A percentile compares a stretch with the other conserved stretches of the same genome.
phyloP scores from a whole-genome alignment of 2,888 invertebrate species.

The Strigamia transsilvanica region DNA sequence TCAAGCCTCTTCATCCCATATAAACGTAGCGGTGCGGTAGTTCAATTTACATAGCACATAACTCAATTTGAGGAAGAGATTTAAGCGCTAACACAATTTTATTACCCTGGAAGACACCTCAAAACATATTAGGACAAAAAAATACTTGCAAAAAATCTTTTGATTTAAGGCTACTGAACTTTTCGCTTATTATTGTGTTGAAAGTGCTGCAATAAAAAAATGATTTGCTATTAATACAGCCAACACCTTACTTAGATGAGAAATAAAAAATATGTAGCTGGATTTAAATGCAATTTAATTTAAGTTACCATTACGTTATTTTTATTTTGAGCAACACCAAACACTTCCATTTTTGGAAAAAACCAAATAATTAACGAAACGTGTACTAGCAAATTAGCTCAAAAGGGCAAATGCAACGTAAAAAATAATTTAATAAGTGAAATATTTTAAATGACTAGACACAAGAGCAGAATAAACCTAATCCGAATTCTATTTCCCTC shows the following conservation, averaged over 20 bases:
- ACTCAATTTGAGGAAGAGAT: background rate
- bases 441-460: background rate
- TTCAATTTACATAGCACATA: background rate
- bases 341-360: background rate
- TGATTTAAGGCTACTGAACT: conserved; percentile 13
- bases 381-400: background rate
- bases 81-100: background rate
- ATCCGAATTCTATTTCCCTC: conserved; percentile 2
- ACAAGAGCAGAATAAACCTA: background rate
- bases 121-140: background rate
- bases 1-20: background rate
- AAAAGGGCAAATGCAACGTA: background rate
- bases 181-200: background rate
- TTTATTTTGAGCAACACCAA: background rate
- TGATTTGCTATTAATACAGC: background rate
- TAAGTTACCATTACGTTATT: background rate
- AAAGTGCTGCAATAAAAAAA: background rate
- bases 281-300: background rate
- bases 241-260: too few relatives aligned
- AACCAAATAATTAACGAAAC: background rate
- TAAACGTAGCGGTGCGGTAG: background rate
- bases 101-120: background rate
- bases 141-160: background rate
- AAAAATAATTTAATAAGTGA: background rate
- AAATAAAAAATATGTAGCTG: background rate